phyloP scores from a whole-genome alignment of 2,888 invertebrate species.

The Euclidia mi region DNA sequence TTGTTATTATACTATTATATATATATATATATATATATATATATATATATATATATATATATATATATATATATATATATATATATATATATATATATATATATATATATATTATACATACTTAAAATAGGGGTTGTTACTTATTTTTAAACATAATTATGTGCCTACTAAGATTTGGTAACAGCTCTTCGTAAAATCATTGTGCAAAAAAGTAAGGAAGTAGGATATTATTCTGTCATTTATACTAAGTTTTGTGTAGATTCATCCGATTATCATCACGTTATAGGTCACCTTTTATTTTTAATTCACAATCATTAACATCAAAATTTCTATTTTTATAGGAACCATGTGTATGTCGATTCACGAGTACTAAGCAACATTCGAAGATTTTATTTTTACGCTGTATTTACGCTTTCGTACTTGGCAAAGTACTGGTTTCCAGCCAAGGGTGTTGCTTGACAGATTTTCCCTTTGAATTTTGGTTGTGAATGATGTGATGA shows the following conservation, averaged over 20 bases:
- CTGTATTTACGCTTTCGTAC: constrained; percentile 82
- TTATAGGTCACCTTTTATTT: constrained; percentile 23
- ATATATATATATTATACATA: too few relatives aligned
- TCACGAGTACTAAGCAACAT: constrained; percentile 79
- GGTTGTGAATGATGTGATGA: constrained; percentile 59
- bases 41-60: too few relatives aligned
- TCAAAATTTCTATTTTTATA: constrained; percentile 85
- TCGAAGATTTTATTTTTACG: constrained; percentile 67
- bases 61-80: too few relatives aligned
- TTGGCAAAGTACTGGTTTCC: constrained; percentile 69
- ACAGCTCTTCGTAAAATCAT: background rate
- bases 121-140: too few relatives aligned
- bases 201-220: too few relatives aligned
- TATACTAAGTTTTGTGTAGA: too few relatives aligned
- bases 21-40: too few relatives aligned
- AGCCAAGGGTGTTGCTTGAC: constrained; percentile 73
- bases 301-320: constrained; percentile 63
- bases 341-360: constrained; percentile 90
- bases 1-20: too few relatives aligned
- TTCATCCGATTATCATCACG: constrained; percentile 7
- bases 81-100: too few relatives aligned
- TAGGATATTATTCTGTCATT: too few relatives aligned
- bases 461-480: constrained; percentile 60
- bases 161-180: background rate
- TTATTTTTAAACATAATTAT: too few relatives aligned